Conservation (phyloP, 2,888 invertebrate species). For the Diaphora mendica region DNA sequence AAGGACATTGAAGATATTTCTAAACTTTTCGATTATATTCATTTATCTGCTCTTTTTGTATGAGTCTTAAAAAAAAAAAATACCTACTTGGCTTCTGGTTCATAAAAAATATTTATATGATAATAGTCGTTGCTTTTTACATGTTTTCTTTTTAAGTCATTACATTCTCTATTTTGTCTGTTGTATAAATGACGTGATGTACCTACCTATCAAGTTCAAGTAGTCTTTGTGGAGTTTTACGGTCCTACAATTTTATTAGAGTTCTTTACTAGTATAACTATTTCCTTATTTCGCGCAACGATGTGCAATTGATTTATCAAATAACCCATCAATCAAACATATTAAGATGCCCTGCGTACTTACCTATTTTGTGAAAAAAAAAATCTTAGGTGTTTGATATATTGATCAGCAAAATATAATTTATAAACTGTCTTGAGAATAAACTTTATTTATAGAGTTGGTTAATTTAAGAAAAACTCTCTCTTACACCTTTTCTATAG, state of each 20-base stretch:
- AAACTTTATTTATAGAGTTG: neutral
- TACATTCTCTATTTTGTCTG: neutral
- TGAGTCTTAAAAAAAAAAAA: neutral
- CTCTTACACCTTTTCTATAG: neutral
- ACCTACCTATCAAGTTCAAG: neutral
- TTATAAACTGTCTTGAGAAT: neutral
- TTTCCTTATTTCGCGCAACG: neutral
- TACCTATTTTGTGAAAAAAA: neutral
- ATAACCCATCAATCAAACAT: neutral
- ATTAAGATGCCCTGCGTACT: neutral
- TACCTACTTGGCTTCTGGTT: neutral
- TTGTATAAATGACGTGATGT: neutral
- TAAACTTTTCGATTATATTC: neutral
- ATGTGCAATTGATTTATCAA: neutral
- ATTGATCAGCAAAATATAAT: neutral
- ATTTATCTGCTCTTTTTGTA: neutral
- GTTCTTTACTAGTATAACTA: neutral
- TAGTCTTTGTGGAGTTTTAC: neutral
- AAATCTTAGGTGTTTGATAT: neutral
- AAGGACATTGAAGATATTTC: neutral
- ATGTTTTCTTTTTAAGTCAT: neutral
- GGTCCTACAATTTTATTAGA: neutral
- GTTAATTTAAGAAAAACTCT: neutral
- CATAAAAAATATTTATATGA: neutral
- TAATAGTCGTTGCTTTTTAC: neutral